A percentile compares a stretch with the other conserved stretches of the same genome.
phyloP scores from a whole-genome alignment of 2,797 vertebrate species.

The Pseudochirops cupreus region DNA sequence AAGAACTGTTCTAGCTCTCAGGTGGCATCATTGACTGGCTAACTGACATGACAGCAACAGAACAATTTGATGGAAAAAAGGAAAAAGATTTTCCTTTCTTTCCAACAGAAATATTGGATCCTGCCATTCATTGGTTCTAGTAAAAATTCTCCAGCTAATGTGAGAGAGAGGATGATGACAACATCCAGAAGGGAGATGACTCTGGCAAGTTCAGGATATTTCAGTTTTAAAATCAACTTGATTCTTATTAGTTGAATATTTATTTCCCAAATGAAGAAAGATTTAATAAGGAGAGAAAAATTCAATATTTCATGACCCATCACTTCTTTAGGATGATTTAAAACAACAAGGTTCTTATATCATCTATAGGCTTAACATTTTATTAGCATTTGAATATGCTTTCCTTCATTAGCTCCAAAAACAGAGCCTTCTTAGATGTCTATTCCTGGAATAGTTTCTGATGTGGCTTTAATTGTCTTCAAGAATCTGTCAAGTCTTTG shows the following conservation, averaged over 20 bases:
- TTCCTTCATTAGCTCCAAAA: slow-evolving; percentile 24
- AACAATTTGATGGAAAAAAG: not conserved
- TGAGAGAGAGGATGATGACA: not conserved
- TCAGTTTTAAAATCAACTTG: slow-evolving; percentile 43
- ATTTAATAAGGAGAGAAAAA: slow-evolving; percentile 50
- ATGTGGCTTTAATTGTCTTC: slow-evolving; percentile 54
- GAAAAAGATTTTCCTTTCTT: not conserved
- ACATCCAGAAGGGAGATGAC: not conserved
- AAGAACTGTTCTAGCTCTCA: not conserved
- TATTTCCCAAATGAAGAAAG: slow-evolving; percentile 41
- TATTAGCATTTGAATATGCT: slow-evolving; percentile 25
- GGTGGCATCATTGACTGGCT: not conserved
- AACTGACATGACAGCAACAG: not conserved
- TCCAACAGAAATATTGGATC: not conserved
- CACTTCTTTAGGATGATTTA: slow-evolving; percentile 54
- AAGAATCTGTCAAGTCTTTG: slow-evolving; percentile 55
- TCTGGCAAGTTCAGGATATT: slow-evolving; percentile 43
- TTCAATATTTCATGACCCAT: slow-evolving; percentile 18
- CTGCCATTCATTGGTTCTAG: not conserved
- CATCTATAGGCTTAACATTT: slow-evolving; percentile 3
- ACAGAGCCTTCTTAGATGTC: slow-evolving; percentile 9
- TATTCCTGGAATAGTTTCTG: slow-evolving; percentile 60
- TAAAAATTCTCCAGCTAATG: slow-evolving; percentile 18
- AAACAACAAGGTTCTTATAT: not conserved
- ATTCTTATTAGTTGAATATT: slow-evolving; percentile 37